These are phyloP conservation scores for Megastigmus dorsalis DNA, from an alignment of 2,888 invertebrate species.

Conservation along the genomic window DNA sequence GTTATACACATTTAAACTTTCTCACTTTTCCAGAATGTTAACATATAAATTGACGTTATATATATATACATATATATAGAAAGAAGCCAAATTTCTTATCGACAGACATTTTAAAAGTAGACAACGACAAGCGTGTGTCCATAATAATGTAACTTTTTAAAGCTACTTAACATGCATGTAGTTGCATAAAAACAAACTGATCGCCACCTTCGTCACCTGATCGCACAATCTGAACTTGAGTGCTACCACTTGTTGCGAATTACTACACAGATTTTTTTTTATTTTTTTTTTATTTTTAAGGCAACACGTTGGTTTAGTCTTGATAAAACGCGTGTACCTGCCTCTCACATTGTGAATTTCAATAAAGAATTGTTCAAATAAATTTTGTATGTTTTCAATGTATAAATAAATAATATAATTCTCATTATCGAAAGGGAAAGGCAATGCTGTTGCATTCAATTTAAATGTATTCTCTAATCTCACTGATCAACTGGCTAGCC, in stretches of 20 bases:
- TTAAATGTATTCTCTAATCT: constrained; percentile 43
- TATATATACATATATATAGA: constrained; percentile 37
- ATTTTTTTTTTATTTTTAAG: too few species aligned
- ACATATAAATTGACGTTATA: too few species aligned
- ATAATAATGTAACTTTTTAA: constrained; percentile 42
- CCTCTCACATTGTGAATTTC: constrained; percentile 30
- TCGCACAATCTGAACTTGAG: constrained; percentile 61
- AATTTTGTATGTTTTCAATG: too few species aligned
- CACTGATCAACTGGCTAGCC: constrained; percentile 33
- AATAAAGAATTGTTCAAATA: constrained; percentile 25
- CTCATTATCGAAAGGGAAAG: constrained; percentile 19
- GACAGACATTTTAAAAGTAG: constrained; percentile 48
- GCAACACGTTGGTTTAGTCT: constrained; percentile 63
- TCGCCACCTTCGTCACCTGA: constrained; percentile 25
- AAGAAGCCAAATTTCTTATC: constrained; percentile 44
- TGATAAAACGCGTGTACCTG: constrained; percentile 50
- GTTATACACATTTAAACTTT: constrained; percentile 46
- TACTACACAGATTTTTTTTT: constrained; percentile 51
- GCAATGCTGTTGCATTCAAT: constrained; percentile 35
- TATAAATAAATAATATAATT: background rate
- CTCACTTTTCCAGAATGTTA: constrained; percentile 36
- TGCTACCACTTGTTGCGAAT: constrained; percentile 56
- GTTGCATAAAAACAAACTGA: constrained; percentile 43
- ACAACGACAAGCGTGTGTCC: constrained; percentile 14
- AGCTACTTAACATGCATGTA: constrained; percentile 41